A percentile compares a stretch with the other conserved stretches of the same genome.
Conservation (phyloP, 1,140 invertebrate genomes). For the Rhysida immarginata region DNA sequence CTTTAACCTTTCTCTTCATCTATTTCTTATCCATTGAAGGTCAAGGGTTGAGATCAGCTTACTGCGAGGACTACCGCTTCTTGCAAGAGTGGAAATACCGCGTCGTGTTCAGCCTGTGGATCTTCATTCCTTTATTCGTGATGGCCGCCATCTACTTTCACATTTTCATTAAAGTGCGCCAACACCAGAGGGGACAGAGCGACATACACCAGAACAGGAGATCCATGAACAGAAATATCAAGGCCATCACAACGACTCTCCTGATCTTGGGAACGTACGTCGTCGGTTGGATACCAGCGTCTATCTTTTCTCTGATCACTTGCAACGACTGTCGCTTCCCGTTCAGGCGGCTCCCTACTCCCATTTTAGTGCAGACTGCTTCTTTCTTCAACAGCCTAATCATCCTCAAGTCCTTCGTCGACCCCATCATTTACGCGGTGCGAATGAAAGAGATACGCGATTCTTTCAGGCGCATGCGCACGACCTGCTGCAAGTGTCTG, state of each 20-base stretch:
- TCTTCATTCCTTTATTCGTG: slow-evolving; percentile 33
- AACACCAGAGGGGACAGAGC: slow-evolving; percentile 35
- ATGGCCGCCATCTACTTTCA: slow-evolving; percentile 43
- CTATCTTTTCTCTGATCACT: slow-evolving; percentile 35
- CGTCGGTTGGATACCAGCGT: slow-evolving; percentile 46
- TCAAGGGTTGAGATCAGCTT: slow-evolving; percentile 30
- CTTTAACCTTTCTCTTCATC: slow-evolving; percentile 34
- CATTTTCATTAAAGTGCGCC: slow-evolving; percentile 39
- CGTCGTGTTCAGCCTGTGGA: slow-evolving; percentile 25
- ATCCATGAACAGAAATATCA: slow-evolving; percentile 38
- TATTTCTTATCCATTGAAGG: slow-evolving; percentile 34
- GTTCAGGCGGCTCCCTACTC: too few species aligned
- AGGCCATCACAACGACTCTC: slow-evolving; percentile 47
- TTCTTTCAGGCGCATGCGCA: slow-evolving; percentile 12
- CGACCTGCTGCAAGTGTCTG: too few species aligned
- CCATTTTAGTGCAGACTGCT: slow-evolving; percentile 7
- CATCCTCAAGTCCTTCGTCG: slow-evolving; percentile 44
- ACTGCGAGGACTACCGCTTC: slow-evolving; percentile 29
- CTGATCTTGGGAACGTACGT: slow-evolving; percentile 49
- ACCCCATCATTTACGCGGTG: slow-evolving; percentile 52
- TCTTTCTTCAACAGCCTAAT: slow-evolving; percentile 34
- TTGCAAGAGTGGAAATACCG: slow-evolving; percentile 33
- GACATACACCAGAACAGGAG: slow-evolving; percentile 20
- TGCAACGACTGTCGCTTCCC: slow-evolving; percentile 35
- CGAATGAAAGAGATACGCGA: slow-evolving; percentile 43